These are phyloP conservation scores for Chromis chromis DNA, from an alignment of 2,797 vertebrate species.

Conservation along the genomic window DNA sequence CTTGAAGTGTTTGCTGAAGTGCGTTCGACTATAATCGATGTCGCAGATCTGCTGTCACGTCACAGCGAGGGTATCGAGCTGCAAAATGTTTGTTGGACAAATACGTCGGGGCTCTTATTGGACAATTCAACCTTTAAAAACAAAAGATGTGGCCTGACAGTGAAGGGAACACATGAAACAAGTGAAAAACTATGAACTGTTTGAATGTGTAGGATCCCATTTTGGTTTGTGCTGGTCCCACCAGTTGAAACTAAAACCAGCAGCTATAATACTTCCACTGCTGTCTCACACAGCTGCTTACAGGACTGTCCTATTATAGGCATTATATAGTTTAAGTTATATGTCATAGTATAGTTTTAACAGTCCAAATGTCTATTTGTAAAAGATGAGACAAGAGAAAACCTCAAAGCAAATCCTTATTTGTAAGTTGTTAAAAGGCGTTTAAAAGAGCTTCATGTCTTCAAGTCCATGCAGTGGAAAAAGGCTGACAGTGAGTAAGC, in stretches of 20 bases:
- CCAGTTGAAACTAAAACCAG: background rate
- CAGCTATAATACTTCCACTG: no score
- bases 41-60: no score
- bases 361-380: constrained; percentile 1
- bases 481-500: constrained; percentile 6
- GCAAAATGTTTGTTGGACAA: background rate
- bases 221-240: background rate
- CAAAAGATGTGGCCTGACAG: background rate
- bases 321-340: background rate
- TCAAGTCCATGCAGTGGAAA: constrained; percentile 32
- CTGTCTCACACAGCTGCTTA: background rate
- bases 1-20: no score
- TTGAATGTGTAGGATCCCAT: no score
- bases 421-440: constrained; percentile 3
- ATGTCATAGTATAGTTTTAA: background rate
- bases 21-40: no score
- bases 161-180: background rate
- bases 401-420: background rate
- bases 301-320: background rate
- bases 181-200: background rate
- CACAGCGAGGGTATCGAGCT: background rate
- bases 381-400: background rate
- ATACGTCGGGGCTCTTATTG: background rate
- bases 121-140: background rate
- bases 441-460: background rate